These are phyloP conservation scores for Tethya wilhelma DNA, from an alignment of 37 sponge, comb jelly and placozoan genomes.

Conservation along the genomic window DNA sequence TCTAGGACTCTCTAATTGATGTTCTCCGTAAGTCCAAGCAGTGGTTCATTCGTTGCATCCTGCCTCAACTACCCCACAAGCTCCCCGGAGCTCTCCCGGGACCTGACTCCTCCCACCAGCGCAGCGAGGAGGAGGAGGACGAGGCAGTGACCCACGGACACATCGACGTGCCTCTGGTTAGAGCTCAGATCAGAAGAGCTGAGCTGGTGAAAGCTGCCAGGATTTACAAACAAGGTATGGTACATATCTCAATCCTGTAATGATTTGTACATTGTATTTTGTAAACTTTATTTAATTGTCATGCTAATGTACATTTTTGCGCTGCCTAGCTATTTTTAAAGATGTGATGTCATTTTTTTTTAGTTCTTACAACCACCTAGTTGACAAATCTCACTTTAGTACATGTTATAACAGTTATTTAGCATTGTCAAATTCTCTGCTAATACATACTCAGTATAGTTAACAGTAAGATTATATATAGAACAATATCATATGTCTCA, in stretches of 20 bases:
- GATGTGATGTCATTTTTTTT: too few relatives aligned
- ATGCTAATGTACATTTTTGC: too few relatives aligned
- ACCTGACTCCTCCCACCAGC: constrained; percentile 34
- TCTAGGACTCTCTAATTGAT: constrained; percentile 87
- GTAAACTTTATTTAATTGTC: too few relatives aligned
- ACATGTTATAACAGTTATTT: too few relatives aligned
- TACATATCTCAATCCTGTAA: too few relatives aligned
- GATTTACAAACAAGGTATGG: constrained; percentile 95
- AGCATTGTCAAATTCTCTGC: background rate
- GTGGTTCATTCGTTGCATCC: constrained; percentile 94
- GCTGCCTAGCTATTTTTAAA: too few relatives aligned
- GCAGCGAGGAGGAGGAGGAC: constrained; percentile 3
- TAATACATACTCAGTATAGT: too few relatives aligned
- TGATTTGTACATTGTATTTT: too few relatives aligned
- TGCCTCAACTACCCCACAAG: constrained; percentile 81
- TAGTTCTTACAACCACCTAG: too few relatives aligned
- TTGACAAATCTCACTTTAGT: too few relatives aligned
- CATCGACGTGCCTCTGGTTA: constrained; percentile 90
- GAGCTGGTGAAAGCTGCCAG: constrained; percentile 92
- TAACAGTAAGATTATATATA: too few relatives aligned
- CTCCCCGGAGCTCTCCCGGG: constrained; percentile 69
- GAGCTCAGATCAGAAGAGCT: constrained; percentile 81
- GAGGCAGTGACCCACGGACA: constrained; percentile 37
- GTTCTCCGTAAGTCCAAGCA: constrained; percentile 78
- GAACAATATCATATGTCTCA: too few relatives aligned